Evolutionary conservation across 2,113 vertebrate species (phyloP).

Genomic region (Benitochromis conjunctus): DNA sequence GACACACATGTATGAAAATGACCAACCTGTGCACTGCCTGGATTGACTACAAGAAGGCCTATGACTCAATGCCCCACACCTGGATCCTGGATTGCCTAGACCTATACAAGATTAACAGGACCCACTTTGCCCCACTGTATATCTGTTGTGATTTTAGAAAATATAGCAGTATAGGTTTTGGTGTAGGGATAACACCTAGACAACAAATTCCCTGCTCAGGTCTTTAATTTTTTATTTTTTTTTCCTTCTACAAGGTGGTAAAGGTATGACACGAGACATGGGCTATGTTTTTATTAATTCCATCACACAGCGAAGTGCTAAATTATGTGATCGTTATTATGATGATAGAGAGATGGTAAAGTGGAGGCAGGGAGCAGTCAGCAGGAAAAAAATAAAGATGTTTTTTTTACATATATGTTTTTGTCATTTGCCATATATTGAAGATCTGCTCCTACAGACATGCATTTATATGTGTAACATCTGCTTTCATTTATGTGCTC

Average conservation of each 20-base stretch:
- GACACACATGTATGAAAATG: no score
- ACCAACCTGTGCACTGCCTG: no score
- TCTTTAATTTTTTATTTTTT: background rate
- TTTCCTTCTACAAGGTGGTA: background rate
- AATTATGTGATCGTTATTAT: background rate
- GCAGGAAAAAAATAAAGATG: background rate
- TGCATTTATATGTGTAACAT: background rate
- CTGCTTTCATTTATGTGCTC: background rate
- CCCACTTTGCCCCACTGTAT: no score
- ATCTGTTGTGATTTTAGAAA: background rate
- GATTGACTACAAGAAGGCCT: no score
- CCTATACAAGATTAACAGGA: no score
- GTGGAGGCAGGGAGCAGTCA: background rate
- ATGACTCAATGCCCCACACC: no score
- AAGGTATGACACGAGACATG: background rate
- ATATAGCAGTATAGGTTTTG: no score
- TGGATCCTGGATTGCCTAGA: no score
- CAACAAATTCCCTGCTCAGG: background rate
- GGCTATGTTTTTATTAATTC: constrained; percentile 4
- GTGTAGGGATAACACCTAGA: background rate
- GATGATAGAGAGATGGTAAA: background rate
- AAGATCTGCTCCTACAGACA: background rate
- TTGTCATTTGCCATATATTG: background rate
- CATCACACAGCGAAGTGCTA: background rate
- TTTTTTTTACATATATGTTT: background rate